Conservation (phyloP, 2,113 vertebrate genomes). For the Mesocricetus auratus region DNA sequence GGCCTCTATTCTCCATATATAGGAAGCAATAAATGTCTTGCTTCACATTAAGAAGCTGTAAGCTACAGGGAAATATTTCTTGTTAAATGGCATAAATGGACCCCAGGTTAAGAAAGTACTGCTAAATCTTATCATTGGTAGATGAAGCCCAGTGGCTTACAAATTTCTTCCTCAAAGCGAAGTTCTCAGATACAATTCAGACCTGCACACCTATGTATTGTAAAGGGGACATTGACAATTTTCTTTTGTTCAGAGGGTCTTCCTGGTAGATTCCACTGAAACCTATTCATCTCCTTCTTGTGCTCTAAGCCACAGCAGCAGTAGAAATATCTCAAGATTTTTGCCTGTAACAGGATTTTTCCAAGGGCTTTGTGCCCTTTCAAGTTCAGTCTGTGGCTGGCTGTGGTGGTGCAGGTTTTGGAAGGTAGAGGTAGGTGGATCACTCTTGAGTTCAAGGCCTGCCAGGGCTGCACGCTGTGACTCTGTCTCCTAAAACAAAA, state of each 20-base stretch:
- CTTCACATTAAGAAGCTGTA: conserved; percentile 17
- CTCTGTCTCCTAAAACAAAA: not conserved
- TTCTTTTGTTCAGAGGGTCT: not conserved
- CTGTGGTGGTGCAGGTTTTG: not conserved
- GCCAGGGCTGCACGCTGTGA: not conserved
- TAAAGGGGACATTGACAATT: not conserved
- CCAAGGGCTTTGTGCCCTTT: not conserved
- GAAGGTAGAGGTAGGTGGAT: not conserved
- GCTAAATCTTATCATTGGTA: not conserved
- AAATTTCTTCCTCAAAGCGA: not conserved
- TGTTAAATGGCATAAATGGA: not conserved
- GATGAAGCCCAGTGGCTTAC: not conserved
- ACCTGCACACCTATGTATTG: not conserved
- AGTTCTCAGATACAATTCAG: not conserved
- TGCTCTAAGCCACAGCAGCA: not conserved
- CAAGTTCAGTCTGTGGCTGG: not conserved
- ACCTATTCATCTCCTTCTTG: not conserved
- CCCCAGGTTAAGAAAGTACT: not conserved
- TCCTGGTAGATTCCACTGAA: not conserved
- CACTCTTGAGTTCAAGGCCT: not conserved
- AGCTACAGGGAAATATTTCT: not conserved
- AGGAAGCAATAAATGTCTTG: conserved; percentile 34
- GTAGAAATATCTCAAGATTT: not conserved
- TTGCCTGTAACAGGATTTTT: not conserved
- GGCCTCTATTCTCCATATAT: not conserved